Percentiles rank a stretch among this genome's conserved stretches.
Evolutionary conservation across 2,797 vertebrate genomes (phyloP).

Genomic region (Picus viridis): DNA sequence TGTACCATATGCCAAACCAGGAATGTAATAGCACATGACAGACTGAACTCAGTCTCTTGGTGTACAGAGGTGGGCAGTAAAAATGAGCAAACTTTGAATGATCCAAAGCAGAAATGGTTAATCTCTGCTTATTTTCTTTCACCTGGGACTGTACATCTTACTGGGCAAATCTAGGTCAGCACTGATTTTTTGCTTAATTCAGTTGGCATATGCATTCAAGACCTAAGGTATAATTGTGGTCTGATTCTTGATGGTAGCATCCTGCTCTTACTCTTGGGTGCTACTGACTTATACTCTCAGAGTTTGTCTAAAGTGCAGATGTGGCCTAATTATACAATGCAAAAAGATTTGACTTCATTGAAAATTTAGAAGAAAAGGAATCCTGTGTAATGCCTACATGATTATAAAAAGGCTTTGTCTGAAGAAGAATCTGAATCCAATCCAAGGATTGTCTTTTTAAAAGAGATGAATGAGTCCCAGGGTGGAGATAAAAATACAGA

Average conservation of each 20-base stretch:
- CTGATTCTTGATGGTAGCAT: background rate
- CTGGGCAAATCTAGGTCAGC: background rate
- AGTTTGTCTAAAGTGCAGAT: background rate
- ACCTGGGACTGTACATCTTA: background rate
- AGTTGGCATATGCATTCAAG: background rate
- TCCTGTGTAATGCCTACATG: slow-evolving; percentile 13
- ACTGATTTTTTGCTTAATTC: background rate
- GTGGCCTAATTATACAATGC: background rate
- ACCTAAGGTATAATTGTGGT: background rate
- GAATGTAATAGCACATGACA: background rate
- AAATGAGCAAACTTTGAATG: background rate
- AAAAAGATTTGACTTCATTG: background rate
- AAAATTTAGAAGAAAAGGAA: background rate
- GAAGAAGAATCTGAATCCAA: background rate
- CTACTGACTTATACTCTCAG: background rate
- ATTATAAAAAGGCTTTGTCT: slow-evolving; percentile 26
- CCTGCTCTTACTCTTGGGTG: background rate
- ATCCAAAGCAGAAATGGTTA: background rate
- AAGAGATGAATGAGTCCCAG: background rate
- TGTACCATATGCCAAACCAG: background rate
- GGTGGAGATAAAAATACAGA: slow-evolving; percentile 35
- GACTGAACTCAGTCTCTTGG: background rate
- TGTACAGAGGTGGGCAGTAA: background rate
- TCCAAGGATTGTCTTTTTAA: slow-evolving; percentile 44
- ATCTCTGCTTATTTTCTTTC: background rate